Conservation (phyloP, 2,113 vertebrate genomes). For the Eubucco bourcierii region DNA sequence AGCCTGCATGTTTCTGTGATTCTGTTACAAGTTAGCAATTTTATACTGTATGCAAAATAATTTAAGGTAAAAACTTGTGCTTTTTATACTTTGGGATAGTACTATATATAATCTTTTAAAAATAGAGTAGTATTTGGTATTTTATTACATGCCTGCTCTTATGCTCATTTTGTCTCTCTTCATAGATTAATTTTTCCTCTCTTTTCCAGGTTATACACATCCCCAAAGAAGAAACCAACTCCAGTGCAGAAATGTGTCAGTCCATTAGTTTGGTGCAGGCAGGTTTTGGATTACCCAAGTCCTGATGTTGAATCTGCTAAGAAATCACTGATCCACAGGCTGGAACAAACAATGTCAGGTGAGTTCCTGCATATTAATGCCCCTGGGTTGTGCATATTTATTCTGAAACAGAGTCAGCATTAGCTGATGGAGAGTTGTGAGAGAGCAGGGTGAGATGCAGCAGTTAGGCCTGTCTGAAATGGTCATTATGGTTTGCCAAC, state of each 20-base stretch:
- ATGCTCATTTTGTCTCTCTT: neutral
- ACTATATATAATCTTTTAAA: neutral
- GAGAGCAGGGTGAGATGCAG: neutral
- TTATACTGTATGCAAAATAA: neutral
- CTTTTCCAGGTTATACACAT: slow-evolving; percentile 87
- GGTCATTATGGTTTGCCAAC: neutral
- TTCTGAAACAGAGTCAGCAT: neutral
- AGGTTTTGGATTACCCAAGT: slow-evolving; percentile 93
- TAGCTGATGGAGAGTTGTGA: neutral
- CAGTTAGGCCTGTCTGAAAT: neutral
- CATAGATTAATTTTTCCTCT: neutral
- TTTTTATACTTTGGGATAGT: neutral
- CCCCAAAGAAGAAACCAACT: slow-evolving; percentile 89
- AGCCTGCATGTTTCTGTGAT: too few relatives aligned
- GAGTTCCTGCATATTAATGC: slow-evolving; percentile 42
- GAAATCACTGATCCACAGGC: slow-evolving; percentile 93
- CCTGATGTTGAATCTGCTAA: slow-evolving; percentile 97
- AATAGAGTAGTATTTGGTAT: neutral
- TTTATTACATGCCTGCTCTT: neutral
- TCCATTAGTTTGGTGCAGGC: slow-evolving; percentile 95
- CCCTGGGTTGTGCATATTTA: neutral
- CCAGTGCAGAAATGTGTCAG: slow-evolving; percentile 90
- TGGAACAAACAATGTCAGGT: slow-evolving; percentile 97
- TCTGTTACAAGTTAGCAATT: neutral
- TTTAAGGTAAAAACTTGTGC: neutral